A percentile compares a stretch with the other conserved stretches of the same genome.
Conservation (phyloP, 2,888 invertebrate genomes). For the Pachliopta kotzebuea region DNA sequence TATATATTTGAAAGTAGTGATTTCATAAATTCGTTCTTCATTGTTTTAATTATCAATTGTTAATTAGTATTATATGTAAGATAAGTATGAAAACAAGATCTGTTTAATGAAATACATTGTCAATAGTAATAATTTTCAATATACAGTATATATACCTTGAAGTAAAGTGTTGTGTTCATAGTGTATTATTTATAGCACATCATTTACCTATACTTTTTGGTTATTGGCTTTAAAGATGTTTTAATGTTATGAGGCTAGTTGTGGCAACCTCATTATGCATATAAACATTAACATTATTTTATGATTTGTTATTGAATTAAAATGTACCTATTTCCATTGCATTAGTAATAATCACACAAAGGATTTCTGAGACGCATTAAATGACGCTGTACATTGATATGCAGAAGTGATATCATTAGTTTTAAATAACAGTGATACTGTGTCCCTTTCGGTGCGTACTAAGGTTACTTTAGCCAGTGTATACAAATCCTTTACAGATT, state of each 20-base stretch:
- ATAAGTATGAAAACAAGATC: too few relatives aligned
- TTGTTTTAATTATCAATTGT: too few relatives aligned
- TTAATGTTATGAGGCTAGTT: neutral
- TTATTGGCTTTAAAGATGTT: neutral
- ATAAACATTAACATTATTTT: conserved; percentile 12
- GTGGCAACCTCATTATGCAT: conserved; percentile 12
- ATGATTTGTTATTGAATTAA: conserved; percentile 25
- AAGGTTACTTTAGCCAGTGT: conserved; percentile 12
- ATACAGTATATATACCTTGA: neutral
- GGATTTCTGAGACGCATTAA: conserved; percentile 28
- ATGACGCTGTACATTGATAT: conserved; percentile 22
- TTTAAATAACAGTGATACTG: conserved; percentile 37
- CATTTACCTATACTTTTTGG: neutral
- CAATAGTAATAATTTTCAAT: neutral
- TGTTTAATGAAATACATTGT: neutral
- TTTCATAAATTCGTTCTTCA: too few relatives aligned
- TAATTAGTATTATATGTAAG: too few relatives aligned
- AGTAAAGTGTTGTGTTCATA: too few relatives aligned
- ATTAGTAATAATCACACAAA: conserved; percentile 20
- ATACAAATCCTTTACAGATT: neutral
- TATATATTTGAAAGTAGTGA: too few relatives aligned
- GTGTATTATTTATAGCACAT: too few relatives aligned
- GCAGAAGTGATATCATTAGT: conserved; percentile 40
- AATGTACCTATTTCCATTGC: conserved; percentile 20
- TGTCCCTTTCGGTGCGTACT: conserved; percentile 14